A percentile compares a stretch with the other conserved stretches of the same genome.
Evolutionary conservation across 2,113 vertebrate species (phyloP).

Genomic region (Arvicanthis niloticus): DNA sequence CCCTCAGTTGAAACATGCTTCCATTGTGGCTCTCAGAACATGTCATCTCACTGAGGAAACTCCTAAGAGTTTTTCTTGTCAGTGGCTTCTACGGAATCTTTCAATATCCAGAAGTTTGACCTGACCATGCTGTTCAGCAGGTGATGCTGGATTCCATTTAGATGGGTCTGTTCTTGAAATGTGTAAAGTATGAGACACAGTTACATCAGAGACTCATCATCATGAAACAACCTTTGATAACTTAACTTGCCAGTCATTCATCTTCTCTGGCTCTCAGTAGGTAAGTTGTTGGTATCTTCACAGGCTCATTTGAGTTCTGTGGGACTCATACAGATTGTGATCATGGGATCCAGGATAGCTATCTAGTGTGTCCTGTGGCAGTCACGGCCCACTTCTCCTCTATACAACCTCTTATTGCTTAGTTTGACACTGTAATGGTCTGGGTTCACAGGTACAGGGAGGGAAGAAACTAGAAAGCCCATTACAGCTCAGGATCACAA

Average conservation of each 20-base stretch:
- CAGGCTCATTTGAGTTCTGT: neutral
- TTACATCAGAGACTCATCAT: neutral
- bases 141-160: neutral
- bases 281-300: neutral
- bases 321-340: neutral
- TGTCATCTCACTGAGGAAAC: neutral
- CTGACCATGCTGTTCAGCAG: neutral
- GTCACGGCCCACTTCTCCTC: neutral
- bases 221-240: neutral
- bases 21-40: neutral
- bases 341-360: neutral
- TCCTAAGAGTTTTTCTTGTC: neutral
- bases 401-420: neutral
- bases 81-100: neutral
- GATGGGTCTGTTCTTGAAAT: neutral
- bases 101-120: neutral
- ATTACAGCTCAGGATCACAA: neutral
- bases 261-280: neutral
- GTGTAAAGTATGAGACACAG: neutral
- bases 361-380: neutral
- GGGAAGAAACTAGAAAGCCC: neutral
- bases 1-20: neutral
- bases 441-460: neutral
- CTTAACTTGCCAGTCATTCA: neutral
- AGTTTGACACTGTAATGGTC: neutral